phyloP scores from a whole-genome alignment of 2,888 invertebrate genomes.

The Diarsia rubi region DNA sequence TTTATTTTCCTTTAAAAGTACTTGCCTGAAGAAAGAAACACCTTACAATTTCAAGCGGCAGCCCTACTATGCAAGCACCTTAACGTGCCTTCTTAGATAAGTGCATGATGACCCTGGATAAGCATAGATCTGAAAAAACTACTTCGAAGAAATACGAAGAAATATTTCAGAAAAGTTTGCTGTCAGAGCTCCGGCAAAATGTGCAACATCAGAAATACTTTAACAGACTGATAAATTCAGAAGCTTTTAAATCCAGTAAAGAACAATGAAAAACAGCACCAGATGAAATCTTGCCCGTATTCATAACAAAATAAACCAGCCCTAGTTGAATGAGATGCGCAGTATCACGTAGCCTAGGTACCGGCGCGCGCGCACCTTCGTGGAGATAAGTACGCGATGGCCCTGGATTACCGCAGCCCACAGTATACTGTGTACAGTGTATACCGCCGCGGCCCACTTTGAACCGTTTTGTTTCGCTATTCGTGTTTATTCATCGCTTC shows the following conservation, averaged over 20 bases:
- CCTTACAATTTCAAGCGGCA: neutral
- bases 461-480: constrained; percentile 60
- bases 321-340: constrained; percentile 69
- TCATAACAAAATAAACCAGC: constrained; percentile 35
- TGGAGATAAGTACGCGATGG: constrained; percentile 71
- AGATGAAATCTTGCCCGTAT: neutral
- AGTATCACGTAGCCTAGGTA: constrained; percentile 68
- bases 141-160: neutral
- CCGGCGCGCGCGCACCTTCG: constrained; percentile 65
- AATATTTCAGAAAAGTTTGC: neutral
- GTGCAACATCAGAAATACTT: neutral
- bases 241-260: neutral
- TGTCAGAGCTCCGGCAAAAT: neutral
- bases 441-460: constrained; percentile 56
- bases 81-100: constrained; percentile 56
- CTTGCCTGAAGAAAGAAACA: neutral
- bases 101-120: constrained; percentile 66
- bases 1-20: neutral
- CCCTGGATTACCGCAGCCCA: constrained; percentile 65
- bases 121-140: constrained; percentile 9
- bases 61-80: constrained; percentile 62
- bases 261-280: neutral
- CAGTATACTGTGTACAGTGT: constrained; percentile 34
- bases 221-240: neutral
- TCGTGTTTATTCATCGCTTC: constrained; percentile 62